These are phyloP conservation scores for Dioctria linearis DNA, from an alignment of 2,888 invertebrate species.

Conservation along the genomic window DNA sequence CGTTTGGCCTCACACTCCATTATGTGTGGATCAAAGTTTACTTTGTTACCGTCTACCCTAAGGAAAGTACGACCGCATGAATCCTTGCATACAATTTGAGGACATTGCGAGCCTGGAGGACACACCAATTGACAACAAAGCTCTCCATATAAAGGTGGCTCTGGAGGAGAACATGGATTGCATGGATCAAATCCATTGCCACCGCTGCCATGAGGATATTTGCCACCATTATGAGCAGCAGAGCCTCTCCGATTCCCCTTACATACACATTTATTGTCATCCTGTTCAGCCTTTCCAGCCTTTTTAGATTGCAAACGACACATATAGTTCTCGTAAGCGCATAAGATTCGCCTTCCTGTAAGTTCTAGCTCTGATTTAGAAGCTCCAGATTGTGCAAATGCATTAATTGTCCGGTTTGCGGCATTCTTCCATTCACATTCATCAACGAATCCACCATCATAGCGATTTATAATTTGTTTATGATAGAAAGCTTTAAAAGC, in stretches of 20 bases:
- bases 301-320: conserved; percentile 15
- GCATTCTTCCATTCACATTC: conserved; percentile 45
- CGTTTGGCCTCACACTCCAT: conserved; percentile 31
- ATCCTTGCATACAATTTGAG: conserved; percentile 26
- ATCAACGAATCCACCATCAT: conserved; percentile 22
- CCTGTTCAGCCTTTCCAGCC: background rate
- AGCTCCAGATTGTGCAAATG: background rate
- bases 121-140: conserved; percentile 3
- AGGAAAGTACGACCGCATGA: conserved; percentile 31
- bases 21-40: conserved; percentile 17
- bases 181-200: background rate
- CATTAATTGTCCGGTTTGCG: conserved; percentile 20
- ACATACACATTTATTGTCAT: background rate
- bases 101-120: background rate
- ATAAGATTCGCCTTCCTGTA: conserved; percentile 9
- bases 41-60: conserved; percentile 5
- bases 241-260: background rate
- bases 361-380: conserved; percentile 26
- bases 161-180: background rate
- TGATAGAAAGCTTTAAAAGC: conserved; percentile 41
- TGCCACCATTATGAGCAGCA: too few species aligned
- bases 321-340: conserved; percentile 31
- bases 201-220: background rate
- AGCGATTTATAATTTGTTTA: conserved; percentile 25
- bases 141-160: conserved; percentile 7